These are phyloP conservation scores for Cancer borealis DNA, from an alignment of 2,888 invertebrate genomes.

Conservation along the genomic window DNA sequence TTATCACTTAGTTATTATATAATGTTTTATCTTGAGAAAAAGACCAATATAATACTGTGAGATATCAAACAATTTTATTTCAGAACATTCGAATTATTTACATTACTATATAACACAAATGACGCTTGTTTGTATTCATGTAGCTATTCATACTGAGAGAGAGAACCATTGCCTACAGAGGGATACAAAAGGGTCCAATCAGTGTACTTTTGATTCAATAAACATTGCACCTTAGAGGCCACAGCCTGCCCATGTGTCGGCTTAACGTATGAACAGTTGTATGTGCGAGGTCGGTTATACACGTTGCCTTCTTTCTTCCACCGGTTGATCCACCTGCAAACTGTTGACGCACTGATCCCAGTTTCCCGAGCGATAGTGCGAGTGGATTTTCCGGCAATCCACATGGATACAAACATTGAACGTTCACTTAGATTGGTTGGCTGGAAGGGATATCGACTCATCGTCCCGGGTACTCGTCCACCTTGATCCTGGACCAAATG, in stretches of 20 bases:
- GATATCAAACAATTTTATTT: not conserved
- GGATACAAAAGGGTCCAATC: not conserved
- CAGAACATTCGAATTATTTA: not conserved
- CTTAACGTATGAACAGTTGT: not conserved
- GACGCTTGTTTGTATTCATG: not conserved
- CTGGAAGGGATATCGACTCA: slow-evolving; percentile 27
- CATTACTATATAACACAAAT: not conserved
- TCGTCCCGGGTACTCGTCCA: not conserved
- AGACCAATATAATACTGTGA: not conserved
- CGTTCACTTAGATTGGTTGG: slow-evolving; percentile 31
- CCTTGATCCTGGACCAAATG: not conserved
- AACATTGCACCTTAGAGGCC: not conserved
- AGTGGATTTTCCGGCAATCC: slow-evolving; percentile 35
- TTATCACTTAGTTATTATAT: too few species aligned
- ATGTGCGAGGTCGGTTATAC: not conserved
- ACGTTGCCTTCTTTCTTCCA: slow-evolving; percentile 44
- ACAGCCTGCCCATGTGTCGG: not conserved
- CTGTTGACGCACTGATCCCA: slow-evolving; percentile 24
- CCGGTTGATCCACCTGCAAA: slow-evolving; percentile 45
- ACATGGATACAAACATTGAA: not conserved
- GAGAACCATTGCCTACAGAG: not conserved
- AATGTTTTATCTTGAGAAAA: not conserved
- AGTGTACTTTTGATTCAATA: not conserved
- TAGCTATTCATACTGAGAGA: not conserved
- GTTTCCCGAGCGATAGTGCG: slow-evolving; percentile 38